phyloP scores from a whole-genome alignment of 2,113 vertebrate genomes.

The Elephas maximus region DNA sequence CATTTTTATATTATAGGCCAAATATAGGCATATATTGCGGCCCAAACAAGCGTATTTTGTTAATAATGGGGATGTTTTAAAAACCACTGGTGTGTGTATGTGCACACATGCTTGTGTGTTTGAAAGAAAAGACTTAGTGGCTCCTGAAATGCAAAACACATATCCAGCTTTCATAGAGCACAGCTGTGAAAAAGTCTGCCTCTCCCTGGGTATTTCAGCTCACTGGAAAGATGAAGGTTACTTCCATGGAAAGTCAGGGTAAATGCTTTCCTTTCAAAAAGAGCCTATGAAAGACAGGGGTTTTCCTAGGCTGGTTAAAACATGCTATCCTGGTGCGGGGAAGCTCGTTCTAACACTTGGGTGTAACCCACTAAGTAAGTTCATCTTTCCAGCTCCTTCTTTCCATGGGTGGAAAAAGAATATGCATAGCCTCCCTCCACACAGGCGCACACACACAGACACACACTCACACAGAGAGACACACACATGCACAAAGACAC shows the following conservation, averaged over 20 bases:
- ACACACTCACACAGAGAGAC: no score
- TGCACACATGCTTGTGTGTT: background rate
- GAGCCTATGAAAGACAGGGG: background rate
- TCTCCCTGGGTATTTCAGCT: background rate
- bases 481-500: no score
- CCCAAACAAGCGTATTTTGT: background rate
- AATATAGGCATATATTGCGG: background rate
- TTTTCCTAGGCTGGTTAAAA: background rate
- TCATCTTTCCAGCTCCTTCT: fast-evolving
- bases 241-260: background rate
- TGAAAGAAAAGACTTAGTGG: background rate
- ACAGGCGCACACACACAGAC: no score
- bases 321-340: background rate
- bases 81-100: background rate
- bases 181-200: background rate
- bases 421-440: fast-evolving
- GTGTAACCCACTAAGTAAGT: no score
- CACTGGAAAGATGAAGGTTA: background rate
- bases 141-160: background rate
- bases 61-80: background rate
- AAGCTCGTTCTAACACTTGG: background rate
- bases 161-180: background rate
- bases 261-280: background rate
- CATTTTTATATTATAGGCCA: background rate
- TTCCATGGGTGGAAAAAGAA: background rate